Percentiles rank a stretch among this genome's conserved stretches.
Conservation (phyloP, 2,113 vertebrate genomes). For the Spea bombifrons region DNA sequence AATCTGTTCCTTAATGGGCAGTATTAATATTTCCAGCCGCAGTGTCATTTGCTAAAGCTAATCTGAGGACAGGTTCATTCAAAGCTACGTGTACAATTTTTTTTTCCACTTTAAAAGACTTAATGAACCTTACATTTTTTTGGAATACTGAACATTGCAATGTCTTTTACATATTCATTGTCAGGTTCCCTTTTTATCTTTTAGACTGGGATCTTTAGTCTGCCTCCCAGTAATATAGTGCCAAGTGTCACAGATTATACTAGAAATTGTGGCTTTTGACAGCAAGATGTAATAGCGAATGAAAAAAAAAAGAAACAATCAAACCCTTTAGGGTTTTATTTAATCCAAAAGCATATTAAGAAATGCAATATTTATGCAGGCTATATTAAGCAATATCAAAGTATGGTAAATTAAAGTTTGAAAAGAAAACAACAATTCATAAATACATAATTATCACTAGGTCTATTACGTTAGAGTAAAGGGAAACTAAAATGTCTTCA, state of each 20-base stretch:
- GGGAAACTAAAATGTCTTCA: not conserved
- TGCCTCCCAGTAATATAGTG: constrained; percentile 76
- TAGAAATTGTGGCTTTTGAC: constrained; percentile 77
- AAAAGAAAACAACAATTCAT: not conserved
- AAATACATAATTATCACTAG: not conserved
- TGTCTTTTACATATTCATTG: constrained; percentile 81
- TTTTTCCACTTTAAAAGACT: constrained; percentile 68
- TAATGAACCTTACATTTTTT: constrained; percentile 83
- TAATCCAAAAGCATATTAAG: not conserved
- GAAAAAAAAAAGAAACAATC: constrained; percentile 42
- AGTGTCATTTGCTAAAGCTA: constrained; percentile 73
- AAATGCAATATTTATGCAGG: not conserved
- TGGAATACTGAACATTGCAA: constrained; percentile 74
- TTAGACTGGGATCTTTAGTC: constrained; percentile 75
- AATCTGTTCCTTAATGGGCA: constrained; percentile 73
- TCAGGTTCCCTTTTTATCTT: constrained; percentile 74
- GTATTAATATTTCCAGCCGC: constrained; percentile 73
- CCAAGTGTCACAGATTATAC: constrained; percentile 78
- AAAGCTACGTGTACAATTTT: constrained; percentile 67
- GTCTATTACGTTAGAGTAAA: too few relatives aligned
- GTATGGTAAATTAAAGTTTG: not conserved
- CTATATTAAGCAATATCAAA: not conserved
- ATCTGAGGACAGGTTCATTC: constrained; percentile 72
- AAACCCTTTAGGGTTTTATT: not conserved
- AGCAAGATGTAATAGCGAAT: constrained; percentile 65